A percentile compares a stretch with the other conserved stretches of the same genome.
These are phyloP conservation scores for Leptobrachium ailaonicum DNA, from an alignment of 2,113 vertebrate species.

Conservation along the genomic window DNA sequence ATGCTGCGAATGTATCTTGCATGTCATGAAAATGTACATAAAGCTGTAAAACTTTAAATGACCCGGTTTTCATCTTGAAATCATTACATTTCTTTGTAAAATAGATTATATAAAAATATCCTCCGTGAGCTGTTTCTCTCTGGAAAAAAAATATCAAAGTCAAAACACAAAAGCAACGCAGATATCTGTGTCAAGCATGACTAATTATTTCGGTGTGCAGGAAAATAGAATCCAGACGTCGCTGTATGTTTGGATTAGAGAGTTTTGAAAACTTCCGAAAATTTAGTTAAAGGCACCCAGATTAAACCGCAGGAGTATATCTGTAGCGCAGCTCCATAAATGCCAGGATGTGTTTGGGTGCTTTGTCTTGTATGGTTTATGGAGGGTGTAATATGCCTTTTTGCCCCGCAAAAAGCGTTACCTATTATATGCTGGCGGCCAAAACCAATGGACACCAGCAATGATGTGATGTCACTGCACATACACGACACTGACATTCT, in stretches of 20 bases:
- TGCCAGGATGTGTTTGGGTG: constrained; percentile 39
- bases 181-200: constrained; percentile 41
- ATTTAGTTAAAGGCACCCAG: constrained; percentile 28
- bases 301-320: constrained; percentile 31
- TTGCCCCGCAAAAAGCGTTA: no score
- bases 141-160: constrained; percentile 38
- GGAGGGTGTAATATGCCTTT: no score
- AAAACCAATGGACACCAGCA: no score
- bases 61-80: constrained; percentile 41
- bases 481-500: no score
- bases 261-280: constrained; percentile 24
- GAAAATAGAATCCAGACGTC: constrained; percentile 40
- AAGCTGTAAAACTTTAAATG: neutral
- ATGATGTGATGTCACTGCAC: no score
- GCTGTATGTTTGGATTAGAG: constrained; percentile 39
- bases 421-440: no score
- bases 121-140: neutral
- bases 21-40: constrained; percentile 2
- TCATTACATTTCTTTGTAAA: constrained; percentile 30
- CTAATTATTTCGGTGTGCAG: constrained; percentile 32
- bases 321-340: constrained; percentile 27
- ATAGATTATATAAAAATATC: constrained; percentile 33
- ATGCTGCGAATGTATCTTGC: neutral
- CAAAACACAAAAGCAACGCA: constrained; percentile 41
- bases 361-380: constrained; percentile 16